phyloP scores from a whole-genome alignment of 1,140 invertebrate species.

The Ceratina australensis region DNA sequence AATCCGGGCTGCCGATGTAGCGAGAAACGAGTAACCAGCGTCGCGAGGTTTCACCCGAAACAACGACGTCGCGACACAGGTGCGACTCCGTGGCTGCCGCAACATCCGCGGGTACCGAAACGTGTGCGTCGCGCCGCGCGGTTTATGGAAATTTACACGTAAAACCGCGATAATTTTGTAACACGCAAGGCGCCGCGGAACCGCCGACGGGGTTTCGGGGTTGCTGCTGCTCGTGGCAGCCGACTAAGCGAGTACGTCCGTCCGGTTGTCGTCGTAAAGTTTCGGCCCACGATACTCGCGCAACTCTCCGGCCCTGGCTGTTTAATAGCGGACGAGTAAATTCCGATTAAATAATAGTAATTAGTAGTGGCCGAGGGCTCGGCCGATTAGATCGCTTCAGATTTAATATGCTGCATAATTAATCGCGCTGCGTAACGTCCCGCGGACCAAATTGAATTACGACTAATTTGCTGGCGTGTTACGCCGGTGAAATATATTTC shows the following conservation, averaged over 20 bases:
- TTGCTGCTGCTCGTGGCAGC: too few species aligned
- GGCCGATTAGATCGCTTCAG: constrained; percentile 32
- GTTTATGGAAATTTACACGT: constrained; percentile 46
- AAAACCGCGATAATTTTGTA: constrained; percentile 43
- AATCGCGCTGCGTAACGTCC: constrained; percentile 21
- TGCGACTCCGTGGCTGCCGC: constrained; percentile 1
- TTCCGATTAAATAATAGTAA: constrained; percentile 48
- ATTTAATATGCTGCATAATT: constrained; percentile 42
- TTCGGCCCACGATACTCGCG: too few species aligned
- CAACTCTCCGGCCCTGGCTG: too few species aligned
- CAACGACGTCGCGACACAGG: neutral
- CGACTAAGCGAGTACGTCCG: constrained; percentile 15
- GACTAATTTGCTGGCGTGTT: neutral
- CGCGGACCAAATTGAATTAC: constrained; percentile 28
- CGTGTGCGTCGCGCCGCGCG: constrained; percentile 1
- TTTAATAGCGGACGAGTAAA: constrained; percentile 32
- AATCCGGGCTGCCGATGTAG: neutral
- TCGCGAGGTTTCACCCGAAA: neutral
- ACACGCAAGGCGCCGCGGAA: too few species aligned
- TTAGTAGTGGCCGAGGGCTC: constrained; percentile 24
- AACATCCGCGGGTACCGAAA: neutral
- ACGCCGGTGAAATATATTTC: neutral
- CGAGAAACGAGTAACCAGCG: neutral
- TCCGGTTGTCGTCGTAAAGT: constrained; percentile 19
- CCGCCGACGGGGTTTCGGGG: too few species aligned